Evolutionary conservation across 2,113 vertebrate species (phyloP).

Genomic region (Ifrita kowaldi): DNA sequence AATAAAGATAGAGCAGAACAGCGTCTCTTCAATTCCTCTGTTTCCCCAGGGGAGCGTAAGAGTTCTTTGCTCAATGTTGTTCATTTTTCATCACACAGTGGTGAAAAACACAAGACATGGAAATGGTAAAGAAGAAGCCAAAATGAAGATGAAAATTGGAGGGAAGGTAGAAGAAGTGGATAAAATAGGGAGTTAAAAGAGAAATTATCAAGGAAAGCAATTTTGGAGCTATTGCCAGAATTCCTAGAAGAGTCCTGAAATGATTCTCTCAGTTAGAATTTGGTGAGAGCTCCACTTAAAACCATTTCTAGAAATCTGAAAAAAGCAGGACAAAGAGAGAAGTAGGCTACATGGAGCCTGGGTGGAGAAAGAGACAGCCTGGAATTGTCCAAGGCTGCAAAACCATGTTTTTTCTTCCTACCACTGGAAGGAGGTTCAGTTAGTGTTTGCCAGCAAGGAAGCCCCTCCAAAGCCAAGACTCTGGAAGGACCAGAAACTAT

Average conservation of each 20-base stretch:
- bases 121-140: neutral
- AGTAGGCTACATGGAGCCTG: neutral
- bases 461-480: neutral
- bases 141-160: neutral
- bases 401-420: neutral
- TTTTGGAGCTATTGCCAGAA: neutral
- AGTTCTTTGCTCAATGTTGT: neutral
- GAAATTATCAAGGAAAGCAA: neutral
- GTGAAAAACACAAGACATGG: neutral
- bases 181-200: neutral
- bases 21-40: neutral
- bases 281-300: neutral
- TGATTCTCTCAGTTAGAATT: neutral
- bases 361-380: neutral
- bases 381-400: neutral
- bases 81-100: neutral
- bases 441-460: neutral
- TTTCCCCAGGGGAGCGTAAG: neutral
- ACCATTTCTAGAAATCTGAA: neutral
- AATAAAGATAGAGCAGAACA: neutral
- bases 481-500: neutral
- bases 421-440: neutral
- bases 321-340: neutral
- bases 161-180: neutral
- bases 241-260: neutral